Base-by-base conservation (phyloP, 2,888 invertebrate genomes). In the Colostygia pectinataria region DNA sequence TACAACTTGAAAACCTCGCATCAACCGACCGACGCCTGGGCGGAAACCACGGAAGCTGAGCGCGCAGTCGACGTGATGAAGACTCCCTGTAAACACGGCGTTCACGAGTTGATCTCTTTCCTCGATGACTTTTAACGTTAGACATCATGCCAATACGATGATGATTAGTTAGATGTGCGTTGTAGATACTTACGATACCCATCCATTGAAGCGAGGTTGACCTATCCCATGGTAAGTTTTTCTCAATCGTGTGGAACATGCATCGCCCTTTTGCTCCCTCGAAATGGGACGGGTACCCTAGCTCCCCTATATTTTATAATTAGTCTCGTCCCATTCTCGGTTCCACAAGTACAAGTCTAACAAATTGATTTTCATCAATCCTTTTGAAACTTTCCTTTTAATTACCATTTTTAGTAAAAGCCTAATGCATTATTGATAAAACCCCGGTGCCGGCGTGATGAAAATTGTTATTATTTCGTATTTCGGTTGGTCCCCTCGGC, bases 391-490 rank as follows among this genome's bases (percentile, higher is more conserved):
- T 60, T 61, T 62, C 46, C 47, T 55, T 61, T 65, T 69, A 53
- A 63, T 63, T 67, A 64, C 51, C 36, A 55, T 57, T 71, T 65
- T 64, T 63, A 62, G 56, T 61, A 43, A 57, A 57, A 56, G 58
- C 55, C 64, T 71, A 74, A 79, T 77, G 68, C 66, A 70, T 73
- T 71, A 73, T 77, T 77, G 69, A 74, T 78, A 69, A 64, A 66
- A 60, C 56, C 53, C 45, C 59, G 34, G 47, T 43, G 57, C 56
- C 46, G 58, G 53, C 65, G 53, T 65, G 65, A 68, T 70, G 68
- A 71, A 71, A 76, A 71, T 70, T 72, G 61, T 73, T 71, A 74
- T 76, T 77, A 74, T 78, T 70, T 71, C 63, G 63, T 69, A 71
- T 74, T 64, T 68, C 59, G 68, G 59, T 61, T 66, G 63, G 71